Base-by-base conservation (phyloP, 1,140 invertebrate genomes). In the Littorina saxatilis region DNA sequence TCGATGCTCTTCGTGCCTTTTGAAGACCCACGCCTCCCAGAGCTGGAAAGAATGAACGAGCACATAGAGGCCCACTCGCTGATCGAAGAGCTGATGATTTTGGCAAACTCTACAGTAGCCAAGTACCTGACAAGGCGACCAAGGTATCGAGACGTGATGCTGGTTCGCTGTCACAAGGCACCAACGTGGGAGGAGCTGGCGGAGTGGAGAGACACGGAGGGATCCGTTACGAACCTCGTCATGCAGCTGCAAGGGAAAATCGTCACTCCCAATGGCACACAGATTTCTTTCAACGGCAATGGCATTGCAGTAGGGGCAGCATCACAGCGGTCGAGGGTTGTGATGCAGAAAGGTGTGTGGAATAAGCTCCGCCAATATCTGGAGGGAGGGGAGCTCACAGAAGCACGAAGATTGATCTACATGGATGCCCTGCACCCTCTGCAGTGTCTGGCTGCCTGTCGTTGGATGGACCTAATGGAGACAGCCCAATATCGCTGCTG, bases 351-450 rank as follows among this genome's bases (percentile, higher is more conserved):
- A 32, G 50, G 43, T 79, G 77, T 87, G n/a, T 83, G 79, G 82
- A 63, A 79, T 11, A 27, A n/a, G 40, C 66, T 83, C 52, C 47
- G 73, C 50, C 40, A 78, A 32, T 32, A 40, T 52, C 43, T 83
- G 35, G 27, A 66, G 20, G 47, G 92, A 92, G 81, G 97, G 98
- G 93, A 98, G 96, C 91, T 96, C 96, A 29, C 91, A 97, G 4
- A 96, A 95, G 90, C 94, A 96, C 77, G 94, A 95, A 15, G 93
- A 96, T 52, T 98, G 98, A 89, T 98, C 96, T 17, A 97, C 98
- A 93, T 98, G 98, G 90, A 98, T 97, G 20, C 98, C 96, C 37
- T 97, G 96, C 0, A 98, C 98, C 87, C 93, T 96, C 87, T 94
- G 97, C 80, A 98, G 98, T 93, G 94, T 96, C 0, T 97, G 98